Percentiles rank a stretch among this genome's conserved stretches.
phyloP scores from a whole-genome alignment of 1,140 invertebrate genomes.

The Drosophila sproati region DNA sequence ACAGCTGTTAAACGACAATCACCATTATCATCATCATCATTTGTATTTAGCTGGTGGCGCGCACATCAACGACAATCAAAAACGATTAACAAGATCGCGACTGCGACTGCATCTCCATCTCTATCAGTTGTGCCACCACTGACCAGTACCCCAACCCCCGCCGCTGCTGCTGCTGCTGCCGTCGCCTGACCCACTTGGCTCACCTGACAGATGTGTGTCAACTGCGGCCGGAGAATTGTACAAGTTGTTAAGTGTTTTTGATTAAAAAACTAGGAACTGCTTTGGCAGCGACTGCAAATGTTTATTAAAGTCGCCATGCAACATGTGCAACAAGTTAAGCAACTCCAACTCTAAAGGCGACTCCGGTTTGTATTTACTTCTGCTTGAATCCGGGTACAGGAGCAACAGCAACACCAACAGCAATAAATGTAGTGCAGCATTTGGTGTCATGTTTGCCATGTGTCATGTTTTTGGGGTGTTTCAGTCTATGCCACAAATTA shows the following conservation, averaged over 20 bases:
- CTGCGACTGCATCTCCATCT: slow-evolving; percentile 12
- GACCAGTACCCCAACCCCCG: neutral
- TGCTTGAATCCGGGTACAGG: slow-evolving; percentile 70
- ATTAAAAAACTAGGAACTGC: slow-evolving; percentile 70
- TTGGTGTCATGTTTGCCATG: slow-evolving; percentile 61
- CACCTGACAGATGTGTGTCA: slow-evolving; percentile 78
- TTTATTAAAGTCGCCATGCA: slow-evolving; percentile 49
- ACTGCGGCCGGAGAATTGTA: slow-evolving; percentile 75
- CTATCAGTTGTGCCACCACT: slow-evolving; percentile 1
- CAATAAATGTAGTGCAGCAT: slow-evolving; percentile 76
- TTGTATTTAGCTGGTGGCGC: slow-evolving; percentile 56
- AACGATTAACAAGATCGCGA: slow-evolving; percentile 79
- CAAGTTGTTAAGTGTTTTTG: slow-evolving; percentile 82
- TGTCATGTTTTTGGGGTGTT: slow-evolving; percentile 58
- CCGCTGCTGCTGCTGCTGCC: slow-evolving; percentile 6
- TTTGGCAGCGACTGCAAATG: slow-evolving; percentile 40
- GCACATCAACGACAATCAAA: slow-evolving; percentile 79
- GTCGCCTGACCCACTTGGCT: slow-evolving; percentile 62
- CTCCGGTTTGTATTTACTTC: slow-evolving; percentile 60
- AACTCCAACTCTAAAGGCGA: slow-evolving; percentile 48
- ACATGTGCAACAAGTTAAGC: slow-evolving; percentile 79
- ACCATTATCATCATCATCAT: slow-evolving; percentile 40
- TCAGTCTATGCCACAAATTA: slow-evolving; percentile 21
- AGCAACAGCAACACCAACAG: slow-evolving; percentile 39
- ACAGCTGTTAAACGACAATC: slow-evolving; percentile 70